Evolutionary conservation across 2,888 invertebrate species (phyloP).

Genomic region (Sminthurinus aureus): DNA sequence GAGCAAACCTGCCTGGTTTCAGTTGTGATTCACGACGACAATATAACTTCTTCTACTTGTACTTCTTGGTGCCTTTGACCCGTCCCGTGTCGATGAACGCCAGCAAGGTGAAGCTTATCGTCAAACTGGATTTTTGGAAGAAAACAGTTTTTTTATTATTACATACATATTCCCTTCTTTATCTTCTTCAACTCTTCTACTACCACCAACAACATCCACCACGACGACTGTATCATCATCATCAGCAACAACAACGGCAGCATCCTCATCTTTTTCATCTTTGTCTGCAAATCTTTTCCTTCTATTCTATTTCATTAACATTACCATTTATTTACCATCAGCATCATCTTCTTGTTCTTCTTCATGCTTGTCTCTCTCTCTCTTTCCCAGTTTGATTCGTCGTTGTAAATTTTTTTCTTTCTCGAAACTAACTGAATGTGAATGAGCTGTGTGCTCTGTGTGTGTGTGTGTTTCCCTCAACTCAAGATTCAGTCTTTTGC

Average conservation of each 20-base stretch:
- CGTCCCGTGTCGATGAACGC: constrained; percentile 40
- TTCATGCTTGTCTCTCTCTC: constrained; percentile 13
- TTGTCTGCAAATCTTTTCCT: constrained; percentile 14
- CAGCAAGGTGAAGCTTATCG: constrained; percentile 42
- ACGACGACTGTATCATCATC: no score
- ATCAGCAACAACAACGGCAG: no score
- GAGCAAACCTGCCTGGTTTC: constrained; percentile 33
- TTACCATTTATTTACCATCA: not conserved
- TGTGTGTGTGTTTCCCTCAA: constrained; percentile 5
- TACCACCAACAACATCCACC: not conserved
- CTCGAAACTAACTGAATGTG: constrained; percentile 31
- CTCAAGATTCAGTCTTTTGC: not conserved
- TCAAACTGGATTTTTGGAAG: constrained; percentile 42
- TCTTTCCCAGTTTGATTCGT: constrained; percentile 21
- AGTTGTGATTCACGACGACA: constrained; percentile 42
- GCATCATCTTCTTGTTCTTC: not conserved
- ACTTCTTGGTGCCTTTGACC: constrained; percentile 34
- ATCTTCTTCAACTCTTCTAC: not conserved
- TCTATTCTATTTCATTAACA: not conserved
- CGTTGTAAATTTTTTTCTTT: not conserved
- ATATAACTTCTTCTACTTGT: constrained; percentile 24
- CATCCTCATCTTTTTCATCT: constrained; percentile 18
- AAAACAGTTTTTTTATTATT: constrained; percentile 39
- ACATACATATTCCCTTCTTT: not conserved
- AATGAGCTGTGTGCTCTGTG: constrained; percentile 9